A percentile compares a stretch with the other conserved stretches of the same genome.
phyloP scores from a whole-genome alignment of 2,113 vertebrate species.

The Hymenochirus boettgeri region DNA sequence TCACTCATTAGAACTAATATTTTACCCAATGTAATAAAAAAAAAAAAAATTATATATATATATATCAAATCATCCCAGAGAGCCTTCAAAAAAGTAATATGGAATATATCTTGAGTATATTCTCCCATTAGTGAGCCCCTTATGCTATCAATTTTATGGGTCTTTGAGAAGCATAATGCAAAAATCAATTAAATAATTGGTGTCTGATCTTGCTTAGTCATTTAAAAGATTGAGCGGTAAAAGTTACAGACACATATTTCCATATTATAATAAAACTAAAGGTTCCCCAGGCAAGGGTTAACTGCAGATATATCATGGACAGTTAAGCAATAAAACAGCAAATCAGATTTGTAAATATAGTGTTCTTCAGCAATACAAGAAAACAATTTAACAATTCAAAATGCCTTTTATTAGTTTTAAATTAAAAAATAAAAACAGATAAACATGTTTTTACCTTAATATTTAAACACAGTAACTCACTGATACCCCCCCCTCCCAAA shows the following conservation, averaged over 20 bases:
- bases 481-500: too few relatives aligned
- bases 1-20: not conserved
- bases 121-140: conserved; percentile 1
- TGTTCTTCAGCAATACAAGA: too few relatives aligned
- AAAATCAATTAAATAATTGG: conserved; percentile 39
- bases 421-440: too few relatives aligned
- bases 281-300: too few relatives aligned
- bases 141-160: conserved; percentile 25
- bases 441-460: too few relatives aligned
- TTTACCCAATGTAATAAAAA: conserved; percentile 10
- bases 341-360: too few relatives aligned
- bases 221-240: conserved; percentile 9
- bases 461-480: too few relatives aligned
- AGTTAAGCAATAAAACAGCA: too few relatives aligned
- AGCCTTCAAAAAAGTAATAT: conserved; percentile 23
- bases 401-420: too few relatives aligned
- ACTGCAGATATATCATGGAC: too few relatives aligned
- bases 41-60: too few relatives aligned
- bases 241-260: not conserved
- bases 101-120: not conserved
- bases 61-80: not conserved
- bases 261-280: not conserved
- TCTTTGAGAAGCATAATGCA: conserved; percentile 29
- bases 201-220: conserved; percentile 17
- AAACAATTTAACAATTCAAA: too few relatives aligned